Percentiles rank a stretch among this genome's conserved stretches.
Conservation (phyloP, 92 coral and sea anemone species). For the Parazoanthus swiftii region DNA sequence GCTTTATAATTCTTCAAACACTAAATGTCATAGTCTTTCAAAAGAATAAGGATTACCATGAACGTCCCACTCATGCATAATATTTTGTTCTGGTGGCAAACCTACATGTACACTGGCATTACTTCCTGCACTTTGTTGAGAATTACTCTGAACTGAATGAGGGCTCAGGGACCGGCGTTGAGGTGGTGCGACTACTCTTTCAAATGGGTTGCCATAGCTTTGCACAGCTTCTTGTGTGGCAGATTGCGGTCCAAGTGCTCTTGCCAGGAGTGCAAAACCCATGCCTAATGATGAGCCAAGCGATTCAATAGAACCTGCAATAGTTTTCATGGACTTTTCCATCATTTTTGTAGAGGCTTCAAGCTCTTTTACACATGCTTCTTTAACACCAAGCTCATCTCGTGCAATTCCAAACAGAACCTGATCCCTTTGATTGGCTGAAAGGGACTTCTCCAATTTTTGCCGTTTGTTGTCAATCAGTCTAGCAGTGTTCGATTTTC, state of each 20-base stretch:
- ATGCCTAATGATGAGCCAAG: constrained; percentile 44
- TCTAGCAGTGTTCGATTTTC: constrained; percentile 11
- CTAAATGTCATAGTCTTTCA: constrained; percentile 22
- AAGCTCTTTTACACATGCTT: constrained; percentile 35
- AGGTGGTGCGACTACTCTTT: constrained; percentile 31
- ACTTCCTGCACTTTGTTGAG: constrained; percentile 22
- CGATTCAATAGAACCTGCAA: constrained; percentile 36
- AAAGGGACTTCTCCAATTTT: constrained; percentile 27
- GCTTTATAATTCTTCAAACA: constrained; percentile 9
- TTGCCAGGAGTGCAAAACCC: constrained; percentile 42
- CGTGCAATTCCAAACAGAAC: constrained; percentile 29
- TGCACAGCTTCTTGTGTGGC: constrained; percentile 32
- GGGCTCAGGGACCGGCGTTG: constrained; percentile 24
- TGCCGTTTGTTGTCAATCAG: constrained; percentile 32
- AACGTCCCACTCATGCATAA: constrained; percentile 24
- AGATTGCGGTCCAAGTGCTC: constrained; percentile 44
- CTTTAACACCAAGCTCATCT: constrained; percentile 32
- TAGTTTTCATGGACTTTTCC: constrained; percentile 43
- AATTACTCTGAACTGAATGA: constrained; percentile 21
- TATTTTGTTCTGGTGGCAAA: constrained; percentile 21
- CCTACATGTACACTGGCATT: constrained; percentile 23
- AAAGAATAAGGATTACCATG: constrained; percentile 36
- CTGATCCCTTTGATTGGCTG: constrained; percentile 33
- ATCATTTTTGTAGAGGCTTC: constrained; percentile 31
- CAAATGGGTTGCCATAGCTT: constrained; percentile 17